A percentile compares a stretch with the other conserved stretches of the same genome.
Conservation (phyloP, 2,113 vertebrate genomes). For the Alethe castanea region DNA sequence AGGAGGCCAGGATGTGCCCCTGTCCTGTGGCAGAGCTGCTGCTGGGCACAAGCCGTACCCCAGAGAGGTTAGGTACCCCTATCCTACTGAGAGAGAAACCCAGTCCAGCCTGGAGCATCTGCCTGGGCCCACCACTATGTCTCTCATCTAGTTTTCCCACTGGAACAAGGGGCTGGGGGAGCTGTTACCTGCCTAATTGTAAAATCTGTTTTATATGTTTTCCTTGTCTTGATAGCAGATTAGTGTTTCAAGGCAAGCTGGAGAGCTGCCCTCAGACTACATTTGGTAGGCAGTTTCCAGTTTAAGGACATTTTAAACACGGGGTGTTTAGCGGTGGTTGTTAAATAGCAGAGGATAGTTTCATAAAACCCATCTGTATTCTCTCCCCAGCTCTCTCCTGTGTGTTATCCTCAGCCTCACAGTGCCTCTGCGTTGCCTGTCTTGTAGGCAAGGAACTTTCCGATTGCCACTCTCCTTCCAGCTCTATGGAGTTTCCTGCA, state of each 20-base stretch:
- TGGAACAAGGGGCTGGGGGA: neutral
- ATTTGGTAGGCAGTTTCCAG: neutral
- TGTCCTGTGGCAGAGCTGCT: neutral
- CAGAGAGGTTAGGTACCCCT: too few species aligned
- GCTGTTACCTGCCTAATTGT: neutral
- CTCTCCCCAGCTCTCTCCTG: neutral
- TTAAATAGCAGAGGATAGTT: neutral
- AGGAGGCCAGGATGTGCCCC: constrained; percentile 34
- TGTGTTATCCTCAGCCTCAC: rapidly evolving
- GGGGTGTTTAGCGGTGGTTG: neutral
- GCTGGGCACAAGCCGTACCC: neutral
- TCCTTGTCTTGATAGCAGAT: neutral
- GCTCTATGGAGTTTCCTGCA: neutral
- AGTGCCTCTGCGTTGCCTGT: rapidly evolving
- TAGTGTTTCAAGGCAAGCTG: neutral
- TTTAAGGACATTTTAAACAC: neutral
- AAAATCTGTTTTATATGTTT: neutral
- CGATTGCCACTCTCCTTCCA: neutral
- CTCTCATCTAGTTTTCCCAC: neutral
- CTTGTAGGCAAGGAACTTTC: neutral
- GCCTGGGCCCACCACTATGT: rapidly evolving
- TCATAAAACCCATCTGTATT: neutral
- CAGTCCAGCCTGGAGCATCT: neutral
- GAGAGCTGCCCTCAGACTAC: neutral
- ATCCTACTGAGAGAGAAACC: neutral